Evolutionary conservation across 2,888 invertebrate genomes (phyloP).

Genomic region (Aricia artaxerxes): DNA sequence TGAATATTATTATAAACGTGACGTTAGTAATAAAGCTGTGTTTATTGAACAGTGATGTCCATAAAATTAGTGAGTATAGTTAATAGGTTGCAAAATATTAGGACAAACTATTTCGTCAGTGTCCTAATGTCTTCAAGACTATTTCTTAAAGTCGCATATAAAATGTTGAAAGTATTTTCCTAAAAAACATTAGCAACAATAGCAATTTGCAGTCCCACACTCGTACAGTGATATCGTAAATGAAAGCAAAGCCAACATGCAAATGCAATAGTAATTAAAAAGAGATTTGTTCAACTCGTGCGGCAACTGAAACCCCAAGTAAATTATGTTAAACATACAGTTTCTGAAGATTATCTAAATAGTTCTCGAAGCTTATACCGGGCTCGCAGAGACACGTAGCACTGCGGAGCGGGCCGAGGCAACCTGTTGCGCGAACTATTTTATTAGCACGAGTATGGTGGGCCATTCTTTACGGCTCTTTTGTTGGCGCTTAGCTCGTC

Average conservation of each 20-base stretch:
- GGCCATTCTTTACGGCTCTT: constrained; percentile 77
- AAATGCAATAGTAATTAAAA: constrained; percentile 25
- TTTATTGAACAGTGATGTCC: too few species aligned
- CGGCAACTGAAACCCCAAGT: constrained; percentile 5
- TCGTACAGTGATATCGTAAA: constrained; percentile 6
- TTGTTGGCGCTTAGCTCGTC: constrained; percentile 74
- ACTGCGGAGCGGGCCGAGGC: constrained; percentile 61
- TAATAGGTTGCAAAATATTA: too few species aligned
- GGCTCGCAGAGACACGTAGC: constrained; percentile 55
- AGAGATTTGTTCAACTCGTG: constrained; percentile 16
- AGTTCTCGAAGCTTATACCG: constrained; percentile 44
- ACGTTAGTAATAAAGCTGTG: too few species aligned
- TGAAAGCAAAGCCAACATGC: constrained; percentile 11
- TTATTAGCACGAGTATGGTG: constrained; percentile 76
- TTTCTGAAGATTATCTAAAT: constrained; percentile 29
- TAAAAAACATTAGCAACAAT: not conserved
- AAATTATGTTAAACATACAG: constrained; percentile 25
- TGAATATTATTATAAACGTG: not conserved
- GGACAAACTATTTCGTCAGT: too few species aligned
- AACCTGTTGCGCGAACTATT: constrained; percentile 79
- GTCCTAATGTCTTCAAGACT: too few species aligned
- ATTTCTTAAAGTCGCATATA: too few species aligned
- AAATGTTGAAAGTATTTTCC: not conserved
- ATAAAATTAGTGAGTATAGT: too few species aligned
- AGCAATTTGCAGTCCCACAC: not conserved